A percentile compares a stretch with the other conserved stretches of the same genome.
These are phyloP conservation scores for Sciaenops ocellatus DNA, from an alignment of 2,797 vertebrate genomes.

Conservation along the genomic window DNA sequence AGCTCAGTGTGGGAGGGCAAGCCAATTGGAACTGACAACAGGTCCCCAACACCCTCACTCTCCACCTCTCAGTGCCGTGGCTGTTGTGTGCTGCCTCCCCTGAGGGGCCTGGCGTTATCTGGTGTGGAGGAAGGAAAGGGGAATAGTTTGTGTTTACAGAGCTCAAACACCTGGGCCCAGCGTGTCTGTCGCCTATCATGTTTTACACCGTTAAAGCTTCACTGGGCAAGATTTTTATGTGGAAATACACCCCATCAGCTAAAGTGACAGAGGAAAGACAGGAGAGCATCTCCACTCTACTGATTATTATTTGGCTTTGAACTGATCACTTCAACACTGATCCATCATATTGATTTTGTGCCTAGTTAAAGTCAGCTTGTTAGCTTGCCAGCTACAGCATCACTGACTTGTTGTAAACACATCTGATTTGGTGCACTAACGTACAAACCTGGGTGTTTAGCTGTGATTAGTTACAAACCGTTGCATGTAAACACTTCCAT, in stretches of 20 bases:
- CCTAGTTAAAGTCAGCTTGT: conserved; percentile 18
- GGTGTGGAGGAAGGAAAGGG: conserved; percentile 39
- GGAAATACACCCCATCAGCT: conserved; percentile 8
- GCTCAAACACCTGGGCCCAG: conserved; percentile 37
- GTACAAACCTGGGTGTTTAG: not conserved
- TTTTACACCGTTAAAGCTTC: conserved; percentile 20
- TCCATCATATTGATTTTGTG: conserved; percentile 39
- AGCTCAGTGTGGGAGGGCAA: conserved; percentile 44
- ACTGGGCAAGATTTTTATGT: conserved; percentile 3
- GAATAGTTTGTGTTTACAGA: conserved; percentile 40
- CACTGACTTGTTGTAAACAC: conserved; percentile 5
- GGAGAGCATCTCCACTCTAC: not conserved
- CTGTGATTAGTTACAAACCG: not conserved
- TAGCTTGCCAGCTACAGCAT: not conserved
- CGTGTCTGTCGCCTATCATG: conserved; percentile 23
- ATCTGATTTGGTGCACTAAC: not conserved
- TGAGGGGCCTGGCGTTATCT: conserved; percentile 45
- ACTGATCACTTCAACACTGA: conserved; percentile 5
- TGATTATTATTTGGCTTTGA: not conserved
- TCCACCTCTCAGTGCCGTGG: conserved; percentile 33
- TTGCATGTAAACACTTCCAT: not conserved
- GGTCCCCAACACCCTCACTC: conserved; percentile 48
- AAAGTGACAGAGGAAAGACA: not conserved
- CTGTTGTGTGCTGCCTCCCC: conserved; percentile 50
- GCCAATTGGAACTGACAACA: conserved; percentile 72